Conservation (phyloP, 2,113 vertebrate genomes). For the Pseudolaguvia tuberculata region DNA sequence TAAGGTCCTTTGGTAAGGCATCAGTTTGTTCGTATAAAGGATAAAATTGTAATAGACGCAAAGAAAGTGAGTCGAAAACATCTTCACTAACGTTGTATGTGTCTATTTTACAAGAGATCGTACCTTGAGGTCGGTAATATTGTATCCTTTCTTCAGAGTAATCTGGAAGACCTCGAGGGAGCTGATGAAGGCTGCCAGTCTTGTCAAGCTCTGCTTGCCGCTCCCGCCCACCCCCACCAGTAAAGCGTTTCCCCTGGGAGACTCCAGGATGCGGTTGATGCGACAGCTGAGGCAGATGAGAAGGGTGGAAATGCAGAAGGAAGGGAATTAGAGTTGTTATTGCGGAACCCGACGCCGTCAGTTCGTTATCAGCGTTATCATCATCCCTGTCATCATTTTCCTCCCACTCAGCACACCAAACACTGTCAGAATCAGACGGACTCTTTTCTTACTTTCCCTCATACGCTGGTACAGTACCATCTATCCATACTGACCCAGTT, state of each 20-base stretch:
- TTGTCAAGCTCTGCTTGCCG: slow-evolving; percentile 92
- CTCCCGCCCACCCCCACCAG: slow-evolving; percentile 90
- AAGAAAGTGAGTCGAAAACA: not conserved
- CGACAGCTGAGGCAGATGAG: slow-evolving; percentile 73
- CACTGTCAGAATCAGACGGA: slow-evolving; percentile 9
- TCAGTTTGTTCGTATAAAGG: not conserved
- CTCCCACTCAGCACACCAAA: slow-evolving; percentile 3
- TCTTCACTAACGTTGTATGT: not conserved
- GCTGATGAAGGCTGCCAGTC: slow-evolving; percentile 92
- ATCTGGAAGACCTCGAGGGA: slow-evolving; percentile 92
- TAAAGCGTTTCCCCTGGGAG: slow-evolving; percentile 82
- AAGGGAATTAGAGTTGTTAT: slow-evolving; percentile 35
- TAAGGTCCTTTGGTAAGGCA: no score
- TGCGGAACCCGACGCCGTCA: slow-evolving; percentile 1
- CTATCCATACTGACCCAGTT: no score
- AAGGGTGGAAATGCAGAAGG: slow-evolving; percentile 31
- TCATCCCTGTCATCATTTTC: slow-evolving; percentile 16
- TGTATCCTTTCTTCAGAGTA: slow-evolving; percentile 84
- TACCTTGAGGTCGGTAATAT: slow-evolving; percentile 87
- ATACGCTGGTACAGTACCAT: no score
- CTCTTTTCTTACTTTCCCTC: not conserved
- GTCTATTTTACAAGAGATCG: slow-evolving; percentile 1
- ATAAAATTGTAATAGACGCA: not conserved
- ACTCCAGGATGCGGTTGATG: slow-evolving; percentile 88
- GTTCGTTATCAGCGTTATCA: slow-evolving; percentile 25